These are phyloP conservation scores for Hypotaenidia okinawae DNA, from an alignment of 2,797 vertebrate species.

Conservation along the genomic window DNA sequence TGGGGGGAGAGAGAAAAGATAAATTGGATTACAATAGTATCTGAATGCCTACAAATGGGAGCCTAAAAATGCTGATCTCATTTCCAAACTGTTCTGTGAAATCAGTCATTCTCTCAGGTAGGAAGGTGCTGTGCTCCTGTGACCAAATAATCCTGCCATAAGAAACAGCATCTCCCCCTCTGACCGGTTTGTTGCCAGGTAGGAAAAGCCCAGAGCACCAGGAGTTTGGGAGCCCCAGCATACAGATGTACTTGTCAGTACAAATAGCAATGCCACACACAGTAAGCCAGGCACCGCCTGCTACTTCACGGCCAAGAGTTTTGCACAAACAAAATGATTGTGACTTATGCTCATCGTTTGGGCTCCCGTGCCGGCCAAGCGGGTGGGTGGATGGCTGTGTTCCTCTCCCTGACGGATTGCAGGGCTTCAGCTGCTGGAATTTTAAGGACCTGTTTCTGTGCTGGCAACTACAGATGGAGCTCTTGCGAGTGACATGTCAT, in stretches of 20 bases:
- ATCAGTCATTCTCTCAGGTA: not conserved
- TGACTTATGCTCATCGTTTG: conserved; percentile 66
- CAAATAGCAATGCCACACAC: not conserved
- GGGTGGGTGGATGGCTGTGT: conserved; percentile 47
- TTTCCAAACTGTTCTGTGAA: not conserved
- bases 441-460: conserved; percentile 54
- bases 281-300: conserved; percentile 4
- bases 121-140: not conserved
- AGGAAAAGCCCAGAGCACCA: not conserved
- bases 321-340: conserved; percentile 58
- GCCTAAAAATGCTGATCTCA: not conserved
- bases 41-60: not conserved
- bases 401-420: conserved; percentile 63
- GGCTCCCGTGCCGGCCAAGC: conserved; percentile 44
- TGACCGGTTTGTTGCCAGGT: not conserved
- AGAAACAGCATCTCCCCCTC: not conserved
- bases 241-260: not conserved
- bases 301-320: conserved; percentile 34
- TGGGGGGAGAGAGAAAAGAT: not conserved
- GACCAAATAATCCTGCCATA: not conserved
- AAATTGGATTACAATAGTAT: not conserved
- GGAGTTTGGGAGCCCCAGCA: not conserved
- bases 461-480: conserved; percentile 37
- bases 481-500: conserved; percentile 26
- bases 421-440: conserved; percentile 64